Base-by-base conservation (phyloP, 2,113 vertebrate species). In the Heterotis niloticus region DNA sequence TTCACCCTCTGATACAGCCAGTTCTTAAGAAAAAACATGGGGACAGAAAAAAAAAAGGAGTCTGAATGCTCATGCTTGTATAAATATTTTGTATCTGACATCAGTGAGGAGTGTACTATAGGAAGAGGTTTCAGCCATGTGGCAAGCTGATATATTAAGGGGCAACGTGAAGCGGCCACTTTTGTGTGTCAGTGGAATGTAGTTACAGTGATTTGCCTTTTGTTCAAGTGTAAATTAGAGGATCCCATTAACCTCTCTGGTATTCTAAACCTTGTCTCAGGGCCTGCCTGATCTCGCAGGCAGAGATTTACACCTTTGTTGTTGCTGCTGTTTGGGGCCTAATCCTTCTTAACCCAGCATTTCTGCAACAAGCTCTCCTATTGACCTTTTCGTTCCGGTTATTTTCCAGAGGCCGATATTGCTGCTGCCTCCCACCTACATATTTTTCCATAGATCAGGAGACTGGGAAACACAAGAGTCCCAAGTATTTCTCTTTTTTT, bases 171-270 rank as follows among this genome's bases (percentile, higher is more conserved):
- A 75, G 77, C 26, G 0, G 70, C 80, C 65, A 18, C 57, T 86
- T 83, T 77, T 82, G 81, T 82, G 77, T 79, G 69, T 86, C 78
- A 74, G 20, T 24, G 65, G 72, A 83, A 85, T 87, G 85, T 82
- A 26, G 79, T 75, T 17, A 59, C 14, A 72, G 80, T 73, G 76
- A 84, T 82, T 85, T 59, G 16, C 56, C 79, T 68, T 78, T 85
- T 81, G 70, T 79, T 20, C 5, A 14, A 81, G 78, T 54, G 79
- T 79, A 87, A 86, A 88, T 84, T 78, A 84, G 71, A 88, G 82
- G 86, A 87, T 85, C 82, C 76, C 76, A 86, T 59, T 85, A 84
- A 90, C 84, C 88, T 85, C 80, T 81, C 51, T 76, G 86, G 82
- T 88, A 83, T 86, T 87, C 54, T 80, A 83, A 84, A 86, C 80